These are phyloP conservation scores for Rotaria macrura DNA, from an alignment of 2,888 invertebrate genomes.

Conservation along the genomic window DNA sequence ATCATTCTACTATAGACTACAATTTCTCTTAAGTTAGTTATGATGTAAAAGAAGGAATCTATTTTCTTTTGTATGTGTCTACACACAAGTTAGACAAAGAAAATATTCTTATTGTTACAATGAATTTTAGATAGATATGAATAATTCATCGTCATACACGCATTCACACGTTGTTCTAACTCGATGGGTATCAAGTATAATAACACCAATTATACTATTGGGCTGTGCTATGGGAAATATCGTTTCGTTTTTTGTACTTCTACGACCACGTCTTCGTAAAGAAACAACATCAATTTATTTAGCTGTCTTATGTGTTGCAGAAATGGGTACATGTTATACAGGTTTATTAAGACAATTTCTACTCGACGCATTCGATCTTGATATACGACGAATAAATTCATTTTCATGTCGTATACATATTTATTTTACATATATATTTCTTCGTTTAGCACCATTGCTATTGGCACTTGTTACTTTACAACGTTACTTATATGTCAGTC, in stretches of 20 bases:
- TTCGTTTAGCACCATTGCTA: background rate
- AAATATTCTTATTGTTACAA: no score
- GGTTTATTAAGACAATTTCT: slow-evolving; percentile 4
- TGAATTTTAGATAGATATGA: background rate
- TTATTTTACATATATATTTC: background rate
- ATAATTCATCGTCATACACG: background rate
- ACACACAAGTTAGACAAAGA: background rate
- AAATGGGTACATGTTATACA: slow-evolving; percentile 5
- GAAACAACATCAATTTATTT: slow-evolving; percentile 6
- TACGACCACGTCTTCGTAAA: background rate
- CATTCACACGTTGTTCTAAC: background rate
- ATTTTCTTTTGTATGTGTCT: no score
- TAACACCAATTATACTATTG: background rate
- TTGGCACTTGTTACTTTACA: background rate
- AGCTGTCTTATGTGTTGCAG: slow-evolving; percentile 4
- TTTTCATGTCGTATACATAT: slow-evolving; percentile 18
- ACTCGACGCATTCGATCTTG: background rate
- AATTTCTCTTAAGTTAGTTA: no score
- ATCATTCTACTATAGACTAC: no score
- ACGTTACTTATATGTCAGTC: slow-evolving; percentile 6
- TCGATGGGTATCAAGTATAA: background rate
- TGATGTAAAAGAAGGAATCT: no score
- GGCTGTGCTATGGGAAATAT: background rate
- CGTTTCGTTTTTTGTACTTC: background rate
- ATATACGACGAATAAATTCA: background rate